Percentiles rank a stretch among this genome's conserved stretches.
Conservation (phyloP, 1,140 invertebrate genomes). For the Bursaphelenchus mucronatus region DNA sequence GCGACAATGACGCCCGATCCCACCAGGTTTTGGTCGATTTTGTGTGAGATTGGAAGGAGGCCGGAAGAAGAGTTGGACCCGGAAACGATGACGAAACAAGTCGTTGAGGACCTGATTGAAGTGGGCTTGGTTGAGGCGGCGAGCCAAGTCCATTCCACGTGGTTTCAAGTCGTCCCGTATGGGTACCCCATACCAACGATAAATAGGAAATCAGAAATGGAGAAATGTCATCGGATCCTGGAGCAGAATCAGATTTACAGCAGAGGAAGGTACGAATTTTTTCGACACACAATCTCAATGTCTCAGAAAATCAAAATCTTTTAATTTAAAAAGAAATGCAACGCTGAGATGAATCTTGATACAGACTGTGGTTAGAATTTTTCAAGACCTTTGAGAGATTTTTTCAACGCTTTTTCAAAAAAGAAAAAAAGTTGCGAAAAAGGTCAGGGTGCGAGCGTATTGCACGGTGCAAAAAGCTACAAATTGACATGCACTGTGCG, state of each 20-base stretch:
- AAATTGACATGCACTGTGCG: too few relatives aligned
- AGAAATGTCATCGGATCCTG: constrained; percentile 20
- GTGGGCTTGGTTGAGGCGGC: constrained; percentile 30
- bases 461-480: too few relatives aligned
- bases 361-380: too few relatives aligned
- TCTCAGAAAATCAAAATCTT: too few relatives aligned
- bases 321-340: too few relatives aligned
- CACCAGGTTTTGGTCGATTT: constrained; percentile 44
- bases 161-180: constrained; percentile 28
- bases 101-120: constrained; percentile 27
- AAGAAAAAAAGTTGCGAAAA: too few relatives aligned
- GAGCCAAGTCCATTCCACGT: constrained; percentile 30
- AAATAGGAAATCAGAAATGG: constrained; percentile 30
- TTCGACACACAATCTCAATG: too few relatives aligned
- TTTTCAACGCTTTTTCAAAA: too few relatives aligned
- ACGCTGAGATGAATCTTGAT: too few relatives aligned
- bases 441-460: too few relatives aligned
- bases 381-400: too few relatives aligned
- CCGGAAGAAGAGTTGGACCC: constrained; percentile 18
- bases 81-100: constrained; percentile 18
- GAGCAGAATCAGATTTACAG: constrained; percentile 41
- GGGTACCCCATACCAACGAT: constrained; percentile 45
- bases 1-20: constrained; percentile 30
- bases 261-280: constrained; percentile 30
- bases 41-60: constrained; percentile 43